Conservation (phyloP, 2,113 vertebrate genomes). For the Motacilla tschutschensis region DNA sequence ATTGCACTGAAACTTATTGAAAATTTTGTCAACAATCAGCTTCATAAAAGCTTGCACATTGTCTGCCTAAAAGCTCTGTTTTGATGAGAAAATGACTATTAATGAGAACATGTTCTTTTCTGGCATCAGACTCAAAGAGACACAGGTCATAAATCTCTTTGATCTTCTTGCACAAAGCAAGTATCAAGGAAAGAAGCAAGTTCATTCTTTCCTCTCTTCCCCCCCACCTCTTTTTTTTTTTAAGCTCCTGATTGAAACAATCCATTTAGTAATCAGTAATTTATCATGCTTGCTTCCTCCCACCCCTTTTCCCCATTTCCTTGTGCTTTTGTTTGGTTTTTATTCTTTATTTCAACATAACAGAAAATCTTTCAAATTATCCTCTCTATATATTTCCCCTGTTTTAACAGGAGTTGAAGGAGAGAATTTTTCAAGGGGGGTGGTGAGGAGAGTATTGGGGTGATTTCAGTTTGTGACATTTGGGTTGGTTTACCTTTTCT, state of each 20-base stretch:
- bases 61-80: slow-evolving; percentile 72
- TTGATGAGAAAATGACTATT: slow-evolving; percentile 77
- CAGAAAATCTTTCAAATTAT: slow-evolving; percentile 8
- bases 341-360: not conserved
- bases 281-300: slow-evolving; percentile 49
- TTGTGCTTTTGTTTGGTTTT: slow-evolving; percentile 37
- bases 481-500: not conserved
- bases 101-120: slow-evolving; percentile 74
- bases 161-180: slow-evolving; percentile 67
- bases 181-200: slow-evolving; percentile 58
- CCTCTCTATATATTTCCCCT: not conserved
- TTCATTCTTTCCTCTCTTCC: not conserved
- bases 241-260: slow-evolving; percentile 68
- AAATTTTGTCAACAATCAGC: slow-evolving; percentile 60
- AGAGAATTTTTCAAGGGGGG: not conserved
- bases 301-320: not conserved
- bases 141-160: slow-evolving; percentile 80
- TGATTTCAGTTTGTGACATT: not conserved
- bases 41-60: slow-evolving; percentile 58
- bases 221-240: not conserved
- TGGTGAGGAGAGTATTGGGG: not conserved
- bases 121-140: slow-evolving; percentile 68
- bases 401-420: not conserved
- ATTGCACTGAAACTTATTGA: slow-evolving; percentile 45
- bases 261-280: slow-evolving; percentile 71